Evolutionary conservation across 2,888 invertebrate genomes (phyloP), one percentile per base, ranked within the genome.

Genomic region (Eristalis tenax): DNA sequence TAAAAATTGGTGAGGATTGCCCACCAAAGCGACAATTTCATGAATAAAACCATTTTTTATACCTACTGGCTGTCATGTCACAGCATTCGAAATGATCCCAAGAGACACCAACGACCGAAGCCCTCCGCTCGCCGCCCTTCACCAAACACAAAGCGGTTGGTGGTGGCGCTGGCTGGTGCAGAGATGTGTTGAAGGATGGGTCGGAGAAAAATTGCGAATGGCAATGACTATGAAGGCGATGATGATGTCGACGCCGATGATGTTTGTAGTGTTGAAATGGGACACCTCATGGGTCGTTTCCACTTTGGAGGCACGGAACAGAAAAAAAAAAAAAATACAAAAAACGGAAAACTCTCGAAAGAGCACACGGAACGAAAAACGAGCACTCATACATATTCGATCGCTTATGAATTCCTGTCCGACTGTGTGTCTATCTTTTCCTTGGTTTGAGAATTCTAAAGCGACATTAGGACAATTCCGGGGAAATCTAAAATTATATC

Each of bases 1-100:
- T 73, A 81, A 79, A 59, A 86, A 86, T 82, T 86, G 83, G 76
- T 87, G 76, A 73, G 80, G 79, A 83, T 83, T 87, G 83, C 76
- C 87, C 83, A 83, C 73, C 79, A 87, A 79, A 80, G 79, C 79
- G 87, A 83, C 87, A 80, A 83, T 87, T 87, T 87, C 83, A 87
- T 87, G 83, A 87, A 87, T 87, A 87, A 83, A 87, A 76, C 79
- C 83, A 87, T 87, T 87, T 87, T 87, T 83, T 83, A 82, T 71
- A 63, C 61, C 26, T 64, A 43, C 64, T 77, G 83, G 57, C 66
- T 82, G 70, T 57, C 79, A 83, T 87, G 83, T 80, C 83, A 78
- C 65, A 78, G 75, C 74, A 76, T 83, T 83, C 83, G 57, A 75
- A 87, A 83, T 83, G 83, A 87, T 83, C 80, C 83, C 75, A 64